Base-by-base conservation (phyloP, 2,888 invertebrate species). In the Heliothis peltigera region DNA sequence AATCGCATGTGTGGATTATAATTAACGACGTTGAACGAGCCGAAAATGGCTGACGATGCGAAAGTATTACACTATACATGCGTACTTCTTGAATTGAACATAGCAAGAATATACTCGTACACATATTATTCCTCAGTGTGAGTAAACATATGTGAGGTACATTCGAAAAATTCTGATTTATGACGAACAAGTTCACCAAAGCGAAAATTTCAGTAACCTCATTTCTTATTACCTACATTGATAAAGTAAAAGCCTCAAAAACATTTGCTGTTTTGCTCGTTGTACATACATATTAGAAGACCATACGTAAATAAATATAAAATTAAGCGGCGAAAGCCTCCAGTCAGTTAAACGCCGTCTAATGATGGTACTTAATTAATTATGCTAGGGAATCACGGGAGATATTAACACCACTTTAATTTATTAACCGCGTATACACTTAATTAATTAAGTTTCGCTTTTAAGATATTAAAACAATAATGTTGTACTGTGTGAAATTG, bases 391-490 rank as follows among this genome's bases (percentile, higher is more conserved):
- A 78, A 69, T 78, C 75, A 59, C 57, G 58, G 47, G 44, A 58
- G 55, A 39, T 48, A 60, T 69, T 65, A 63, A 49, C 47, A 61
- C 43, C 60, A 55, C 25, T 63, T 69, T 59, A 63, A 65, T 58
- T 61, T 25, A 78, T 65, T 78, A 69, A 8, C 56, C 51, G 47
- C 42, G 39, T 42, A 56, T 22, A 74, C 57, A 64, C n/a, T 74
- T 55, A 32, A 75, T 69, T 74, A 58, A 69, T 65, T 60, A 58
- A 15, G 19, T 61, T 35, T 8, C 25, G 49, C 42, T 46, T 22
- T 15, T 15, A 17, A 12, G 15, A 55, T 55, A 52, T 59, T 52
- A 39, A 28, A 28, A 28, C 8, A 28, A n/a, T n/a, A n/a, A n/a
- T n/a, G n/a, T n/a, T n/a, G n/a, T n/a, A n/a, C 28, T 28, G 3